Evolutionary conservation across 2,888 invertebrate genomes (phyloP), one percentile per base, ranked within the genome.

Genomic region (Metalampra italica): DNA sequence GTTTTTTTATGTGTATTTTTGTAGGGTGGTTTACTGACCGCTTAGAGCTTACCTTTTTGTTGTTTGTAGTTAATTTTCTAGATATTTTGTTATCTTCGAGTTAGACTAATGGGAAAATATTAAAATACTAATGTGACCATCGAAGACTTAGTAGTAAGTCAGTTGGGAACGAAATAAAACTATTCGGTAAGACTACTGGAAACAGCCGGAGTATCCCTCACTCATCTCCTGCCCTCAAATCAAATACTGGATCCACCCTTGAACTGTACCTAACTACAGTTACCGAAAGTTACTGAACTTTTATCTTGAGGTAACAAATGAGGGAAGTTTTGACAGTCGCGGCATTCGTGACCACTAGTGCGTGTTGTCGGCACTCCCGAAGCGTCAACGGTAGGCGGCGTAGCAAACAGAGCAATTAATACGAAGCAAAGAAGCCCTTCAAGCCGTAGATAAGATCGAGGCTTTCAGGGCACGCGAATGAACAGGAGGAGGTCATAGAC

Each of bases 271-370:
- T 12, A 45, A 53, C 9, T 30, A 46, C 32, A 32, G 46, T 32
- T 7, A 46, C 37, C 43, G 36, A 50, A 47, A 52, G 48, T 44
- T 46, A 47, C 55, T 51, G 59, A 52, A 56, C 34, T 46, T 71
- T 69, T 72, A 68, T 64, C 62, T 66, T 56, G 59, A 60, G 60
- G 63, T 72, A 66, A 73, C 65, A 72, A 72, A 74, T 73, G 71
- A 65, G 60, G 57, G 55, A 68, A 73, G 66, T 71, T 74, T 57
- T 65, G 73, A 67, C 71, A 72, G 70, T 54, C 59, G 59, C 65
- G 59, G 3, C 22, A 64, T 64, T 65, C 64, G 64, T 68, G 68
- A 66, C 62, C 14, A 49, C 30, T 48, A n/a, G 45, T 50, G 51
- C 50, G 50, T 52, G 47, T 42, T 49, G 45, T 50, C 43, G 37